These are phyloP conservation scores for Odontamblyopus rebecca DNA, from an alignment of 2,797 vertebrate genomes.

Conservation along the genomic window DNA sequence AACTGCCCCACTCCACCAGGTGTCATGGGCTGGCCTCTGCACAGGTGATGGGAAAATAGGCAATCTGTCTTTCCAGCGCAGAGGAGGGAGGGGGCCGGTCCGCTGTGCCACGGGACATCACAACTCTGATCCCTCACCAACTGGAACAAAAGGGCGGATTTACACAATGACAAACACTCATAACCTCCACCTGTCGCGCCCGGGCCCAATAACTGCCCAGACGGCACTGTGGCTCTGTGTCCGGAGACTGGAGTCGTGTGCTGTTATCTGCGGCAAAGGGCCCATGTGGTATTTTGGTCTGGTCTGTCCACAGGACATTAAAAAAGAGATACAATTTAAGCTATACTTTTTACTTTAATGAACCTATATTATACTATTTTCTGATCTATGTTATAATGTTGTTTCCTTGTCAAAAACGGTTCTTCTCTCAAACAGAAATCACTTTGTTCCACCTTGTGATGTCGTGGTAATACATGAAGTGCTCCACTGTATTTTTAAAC, in stretches of 20 bases:
- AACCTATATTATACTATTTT: too few species aligned
- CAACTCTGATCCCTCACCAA: slow-evolving; percentile 60
- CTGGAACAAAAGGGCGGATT: slow-evolving; percentile 48
- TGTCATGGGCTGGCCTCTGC: slow-evolving; percentile 58
- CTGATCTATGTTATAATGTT: too few species aligned
- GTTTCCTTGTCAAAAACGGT: too few species aligned
- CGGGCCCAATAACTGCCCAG: slow-evolving; percentile 33
- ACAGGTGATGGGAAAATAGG: slow-evolving; percentile 64
- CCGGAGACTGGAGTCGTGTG: slow-evolving; percentile 3
- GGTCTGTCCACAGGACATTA: not conserved
- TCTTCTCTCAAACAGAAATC: too few species aligned
- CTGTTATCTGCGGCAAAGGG: not conserved
- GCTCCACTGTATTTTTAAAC: too few species aligned
- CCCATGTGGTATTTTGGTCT: not conserved
- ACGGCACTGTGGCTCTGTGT: slow-evolving; percentile 20
- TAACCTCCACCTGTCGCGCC: slow-evolving; percentile 46
- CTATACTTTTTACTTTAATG: not conserved
- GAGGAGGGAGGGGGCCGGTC: slow-evolving; percentile 10
- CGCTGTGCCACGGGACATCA: slow-evolving; percentile 63
- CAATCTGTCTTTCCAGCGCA: slow-evolving; percentile 63
- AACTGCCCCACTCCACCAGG: slow-evolving; percentile 64
- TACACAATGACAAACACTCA: slow-evolving; percentile 54
- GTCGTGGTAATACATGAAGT: too few species aligned
- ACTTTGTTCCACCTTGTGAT: too few species aligned
- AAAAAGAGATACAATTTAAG: not conserved